These are phyloP conservation scores for Anthophora plumipes DNA, from an alignment of 2,888 invertebrate genomes.

Conservation along the genomic window DNA sequence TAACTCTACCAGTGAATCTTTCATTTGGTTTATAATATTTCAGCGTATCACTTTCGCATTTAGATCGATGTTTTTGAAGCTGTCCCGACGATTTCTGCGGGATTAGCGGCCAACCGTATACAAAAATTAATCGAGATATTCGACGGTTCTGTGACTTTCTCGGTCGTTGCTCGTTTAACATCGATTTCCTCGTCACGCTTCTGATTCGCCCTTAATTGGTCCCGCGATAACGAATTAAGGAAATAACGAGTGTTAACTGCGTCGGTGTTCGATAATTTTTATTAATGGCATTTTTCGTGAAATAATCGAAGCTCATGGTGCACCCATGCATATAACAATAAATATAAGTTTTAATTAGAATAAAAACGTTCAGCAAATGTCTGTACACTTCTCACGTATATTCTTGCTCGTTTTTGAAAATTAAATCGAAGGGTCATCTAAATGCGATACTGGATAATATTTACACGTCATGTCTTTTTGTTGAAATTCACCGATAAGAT, in stretches of 20 bases:
- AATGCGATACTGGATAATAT: too few relatives aligned
- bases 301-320: too few relatives aligned
- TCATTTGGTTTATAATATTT: conserved; percentile 69
- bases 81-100: conserved; percentile 33
- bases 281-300: not conserved
- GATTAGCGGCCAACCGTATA: conserved; percentile 42
- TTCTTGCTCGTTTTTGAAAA: too few relatives aligned
- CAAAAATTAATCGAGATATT: conserved; percentile 60
- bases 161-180: not conserved
- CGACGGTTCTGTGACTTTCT: conserved; percentile 7
- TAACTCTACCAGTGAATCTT: conserved; percentile 17
- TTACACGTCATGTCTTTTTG: too few relatives aligned
- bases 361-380: too few relatives aligned
- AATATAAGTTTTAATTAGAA: too few relatives aligned
- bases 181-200: not conserved
- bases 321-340: too few relatives aligned
- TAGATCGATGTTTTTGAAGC: conserved; percentile 41
- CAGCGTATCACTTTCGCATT: conserved; percentile 67
- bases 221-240: not conserved
- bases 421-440: too few relatives aligned
- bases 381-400: too few relatives aligned
- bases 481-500: too few relatives aligned
- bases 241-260: not conserved
- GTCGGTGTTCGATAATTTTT: not conserved
- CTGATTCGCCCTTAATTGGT: not conserved